Evolutionary conservation across 2,888 invertebrate genomes (phyloP), one percentile per base, ranked within the genome.

Genomic region (Epicampocera succincta): DNA sequence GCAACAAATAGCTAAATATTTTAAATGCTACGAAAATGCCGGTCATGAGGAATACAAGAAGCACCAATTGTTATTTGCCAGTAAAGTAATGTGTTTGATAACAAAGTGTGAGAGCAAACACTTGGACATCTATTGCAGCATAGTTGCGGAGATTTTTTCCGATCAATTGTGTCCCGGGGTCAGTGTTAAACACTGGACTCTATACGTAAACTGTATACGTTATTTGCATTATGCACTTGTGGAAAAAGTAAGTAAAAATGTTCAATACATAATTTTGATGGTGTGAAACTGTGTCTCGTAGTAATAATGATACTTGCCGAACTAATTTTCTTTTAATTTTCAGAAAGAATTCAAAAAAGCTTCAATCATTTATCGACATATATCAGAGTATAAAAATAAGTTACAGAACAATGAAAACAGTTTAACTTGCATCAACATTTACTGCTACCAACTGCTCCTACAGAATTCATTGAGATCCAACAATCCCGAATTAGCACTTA

Each of bases 191-290:
- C 63, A 85, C 68, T 89, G 89, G 89, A 81, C 81, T 1, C 42
- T 71, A 4, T 88, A 85, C 69, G 63, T 89, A 19, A 82, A 75
- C 46, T 84, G 85, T 63, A 44, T 88, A 60, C 85, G 87, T 0
- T 89, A 86, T 72, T 85, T 88, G 11, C 86, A 87, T 38, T 84
- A 87, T 69, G 60, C 75, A 3, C 61, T 89, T 6, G 84, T 80
- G 3, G 75, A 79, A 1, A 85, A 86, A 85, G 88, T 88, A 69
- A 80, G 73, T 33, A 33, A 33, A 33, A 6, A 33, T 33, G 8
- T n/a, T 33, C 33, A 8, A 6, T 33, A 33, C 3, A 33, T n/a
- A 3, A 33, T 6, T 8, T 33, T 6, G 12, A 38, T n/a, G n/a
- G n/a, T n/a, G n/a, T n/a, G n/a, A n/a, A n/a, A n/a, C n/a, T n/a